Base-by-base conservation (phyloP, 2,888 invertebrate species). In the Nephrotoma flavescens region DNA sequence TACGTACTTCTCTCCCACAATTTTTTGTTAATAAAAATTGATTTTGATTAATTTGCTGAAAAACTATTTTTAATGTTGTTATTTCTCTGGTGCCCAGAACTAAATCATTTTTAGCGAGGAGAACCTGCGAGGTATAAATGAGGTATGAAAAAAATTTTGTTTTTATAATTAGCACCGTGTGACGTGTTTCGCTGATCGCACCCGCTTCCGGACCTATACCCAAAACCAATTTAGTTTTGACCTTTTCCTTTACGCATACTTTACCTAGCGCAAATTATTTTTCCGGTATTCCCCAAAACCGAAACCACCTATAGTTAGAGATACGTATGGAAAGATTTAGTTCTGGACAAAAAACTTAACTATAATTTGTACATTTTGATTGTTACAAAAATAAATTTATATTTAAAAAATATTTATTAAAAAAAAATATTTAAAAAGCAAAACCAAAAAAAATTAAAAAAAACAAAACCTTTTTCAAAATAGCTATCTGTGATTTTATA, bases 401-500 rank as follows among this genome's bases (percentile, higher is more conserved):
- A 71, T 71, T 71, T 71, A 71, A 71, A 71, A 71, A 71, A 71
- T 52, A 52, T 52, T 52, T 52, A 52, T 52, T 71, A 31, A 71
- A 31, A 71, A 71, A 71, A 71, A 31, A 71, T 71, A 31, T 31
- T 71, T 31, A 31, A 71, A 71, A 71, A 71, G 52, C 52, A 52
- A 15, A 52, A 83, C 6, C n/a, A 42, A 84, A 84, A 84, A 84
- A 42, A n/a, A 41, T 83, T 41, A 83, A 83, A 83, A 41, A 83
- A 83, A 83, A 83, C 41, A 47, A 42, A 84, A 84, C 42, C 84
- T 41, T 42, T n/a, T 84, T 84, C 41, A 42, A 42, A 84, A 41
- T 42, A 41, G 84, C 84, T 84, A 84, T 84, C 84, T 84, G 84
- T 84, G 84, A 84, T 84, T 84, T 84, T 84, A 84, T 42, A 42